These are phyloP conservation scores for Empis livida DNA, from an alignment of 2,888 invertebrate genomes.

Conservation along the genomic window DNA sequence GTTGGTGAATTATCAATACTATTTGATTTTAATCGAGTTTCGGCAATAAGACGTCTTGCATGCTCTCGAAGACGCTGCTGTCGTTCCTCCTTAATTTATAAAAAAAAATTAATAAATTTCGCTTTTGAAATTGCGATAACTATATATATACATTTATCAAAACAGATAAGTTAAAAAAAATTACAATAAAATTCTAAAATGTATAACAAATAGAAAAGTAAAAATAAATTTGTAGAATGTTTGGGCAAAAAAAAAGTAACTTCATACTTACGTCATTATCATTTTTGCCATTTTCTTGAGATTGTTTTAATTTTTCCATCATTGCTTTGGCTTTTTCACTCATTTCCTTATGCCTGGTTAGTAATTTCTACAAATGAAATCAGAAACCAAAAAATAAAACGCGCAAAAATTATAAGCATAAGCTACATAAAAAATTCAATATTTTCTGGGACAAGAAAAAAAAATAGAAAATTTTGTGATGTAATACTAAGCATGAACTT, in stretches of 20 bases:
- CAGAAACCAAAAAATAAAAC: constrained; percentile 15
- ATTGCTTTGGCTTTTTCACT: constrained; percentile 36
- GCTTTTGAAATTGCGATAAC: no score
- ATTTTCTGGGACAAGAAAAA: not conserved
- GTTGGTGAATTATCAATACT: constrained; percentile 31
- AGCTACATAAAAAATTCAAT: constrained; percentile 14
- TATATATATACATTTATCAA: not conserved
- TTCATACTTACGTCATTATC: constrained; percentile 31
- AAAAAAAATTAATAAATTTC: constrained; percentile 3
- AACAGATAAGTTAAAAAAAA: no score
- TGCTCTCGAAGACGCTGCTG: constrained; percentile 76
- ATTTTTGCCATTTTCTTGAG: constrained; percentile 24
- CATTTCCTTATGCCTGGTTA: constrained; percentile 37
- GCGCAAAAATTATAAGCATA: constrained; percentile 16
- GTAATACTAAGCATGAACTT: no score
- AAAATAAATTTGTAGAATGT: not conserved
- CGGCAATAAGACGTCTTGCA: constrained; percentile 79
- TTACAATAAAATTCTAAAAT: not conserved
- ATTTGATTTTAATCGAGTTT: constrained; percentile 48
- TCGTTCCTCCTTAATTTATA: constrained; percentile 54
- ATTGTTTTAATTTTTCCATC: constrained; percentile 34
- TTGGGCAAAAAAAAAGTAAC: not conserved
- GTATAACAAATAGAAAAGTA: not conserved
- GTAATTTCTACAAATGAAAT: constrained; percentile 29
- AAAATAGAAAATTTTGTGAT: no score